Percentiles rank a stretch among this genome's conserved stretches.
phyloP scores from a whole-genome alignment of 2,113 vertebrate genomes.

The Tympanuchus pallidicinctus region DNA sequence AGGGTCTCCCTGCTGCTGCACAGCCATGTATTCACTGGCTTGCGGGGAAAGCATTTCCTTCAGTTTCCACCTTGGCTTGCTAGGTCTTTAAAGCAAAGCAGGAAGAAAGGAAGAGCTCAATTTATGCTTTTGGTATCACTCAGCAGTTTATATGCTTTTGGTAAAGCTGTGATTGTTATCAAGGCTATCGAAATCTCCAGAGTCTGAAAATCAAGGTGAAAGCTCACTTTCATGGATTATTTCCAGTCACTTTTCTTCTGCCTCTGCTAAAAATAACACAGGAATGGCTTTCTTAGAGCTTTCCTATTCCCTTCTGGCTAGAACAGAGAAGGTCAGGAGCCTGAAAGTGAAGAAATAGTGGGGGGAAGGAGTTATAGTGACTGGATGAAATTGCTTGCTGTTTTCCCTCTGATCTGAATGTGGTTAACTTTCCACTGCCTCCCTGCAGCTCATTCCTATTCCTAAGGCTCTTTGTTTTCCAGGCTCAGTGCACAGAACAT shows the following conservation, averaged over 20 bases:
- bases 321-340: slow-evolving; percentile 55
- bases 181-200: slow-evolving; percentile 41
- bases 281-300: slow-evolving; percentile 47
- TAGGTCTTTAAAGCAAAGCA: background rate
- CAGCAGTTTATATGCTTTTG: slow-evolving; percentile 19
- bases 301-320: slow-evolving; percentile 44
- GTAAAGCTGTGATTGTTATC: slow-evolving; percentile 57
- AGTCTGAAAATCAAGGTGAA: slow-evolving; percentile 65
- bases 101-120: background rate
- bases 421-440: background rate
- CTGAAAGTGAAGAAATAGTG: background rate
- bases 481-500: background rate
- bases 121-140: slow-evolving; percentile 41
- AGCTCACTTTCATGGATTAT: slow-evolving; percentile 60
- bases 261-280: slow-evolving; percentile 55
- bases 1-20: accelerated
- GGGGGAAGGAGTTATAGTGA: background rate
- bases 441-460: background rate
- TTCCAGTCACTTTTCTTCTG: slow-evolving; percentile 63
- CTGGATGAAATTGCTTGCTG: background rate
- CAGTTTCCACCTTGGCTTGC: accelerated
- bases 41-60: background rate
- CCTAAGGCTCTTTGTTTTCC: background rate
- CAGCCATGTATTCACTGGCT: background rate
- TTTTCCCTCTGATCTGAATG: background rate